Evolutionary conservation across 2,888 invertebrate genomes (phyloP).

Genomic region (Aphodius granarius): DNA sequence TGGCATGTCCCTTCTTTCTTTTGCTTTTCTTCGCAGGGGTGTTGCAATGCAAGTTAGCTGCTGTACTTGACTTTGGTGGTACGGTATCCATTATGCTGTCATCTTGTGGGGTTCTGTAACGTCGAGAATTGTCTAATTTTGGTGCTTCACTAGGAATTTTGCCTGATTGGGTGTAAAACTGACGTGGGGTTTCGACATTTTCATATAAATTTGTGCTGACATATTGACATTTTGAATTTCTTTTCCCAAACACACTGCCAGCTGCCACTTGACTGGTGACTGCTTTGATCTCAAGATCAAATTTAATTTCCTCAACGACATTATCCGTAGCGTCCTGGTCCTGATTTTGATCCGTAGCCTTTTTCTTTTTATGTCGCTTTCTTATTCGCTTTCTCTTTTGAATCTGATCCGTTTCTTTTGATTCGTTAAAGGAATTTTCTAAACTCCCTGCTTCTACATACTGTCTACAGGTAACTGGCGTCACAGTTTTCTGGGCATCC

Average conservation of each 20-base stretch:
- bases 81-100: neutral
- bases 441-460: slow-evolving; percentile 3
- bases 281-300: slow-evolving; percentile 32
- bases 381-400: slow-evolving; percentile 15
- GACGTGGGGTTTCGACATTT: slow-evolving; percentile 10
- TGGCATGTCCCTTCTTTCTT: slow-evolving; percentile 19
- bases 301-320: slow-evolving; percentile 16
- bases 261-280: slow-evolving; percentile 23
- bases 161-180: neutral
- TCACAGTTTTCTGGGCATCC: neutral
- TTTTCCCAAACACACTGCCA: slow-evolving; percentile 27
- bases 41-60: neutral
- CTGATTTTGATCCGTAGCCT: slow-evolving; percentile 34
- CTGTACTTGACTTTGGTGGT: slow-evolving; percentile 4
- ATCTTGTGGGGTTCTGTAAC: neutral
- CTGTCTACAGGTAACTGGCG: neutral
- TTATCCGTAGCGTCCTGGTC: neutral
- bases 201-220: slow-evolving; percentile 16
- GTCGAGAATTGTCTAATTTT: neutral
- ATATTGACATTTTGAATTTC: slow-evolving; percentile 23
- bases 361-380: slow-evolving; percentile 9
- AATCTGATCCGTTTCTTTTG: neutral
- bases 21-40: neutral
- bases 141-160: neutral
- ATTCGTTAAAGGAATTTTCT: neutral